Evolutionary conservation across 2,888 invertebrate species (phyloP), one percentile per base, ranked within the genome.

Genomic region (Eurytoma californica): DNA sequence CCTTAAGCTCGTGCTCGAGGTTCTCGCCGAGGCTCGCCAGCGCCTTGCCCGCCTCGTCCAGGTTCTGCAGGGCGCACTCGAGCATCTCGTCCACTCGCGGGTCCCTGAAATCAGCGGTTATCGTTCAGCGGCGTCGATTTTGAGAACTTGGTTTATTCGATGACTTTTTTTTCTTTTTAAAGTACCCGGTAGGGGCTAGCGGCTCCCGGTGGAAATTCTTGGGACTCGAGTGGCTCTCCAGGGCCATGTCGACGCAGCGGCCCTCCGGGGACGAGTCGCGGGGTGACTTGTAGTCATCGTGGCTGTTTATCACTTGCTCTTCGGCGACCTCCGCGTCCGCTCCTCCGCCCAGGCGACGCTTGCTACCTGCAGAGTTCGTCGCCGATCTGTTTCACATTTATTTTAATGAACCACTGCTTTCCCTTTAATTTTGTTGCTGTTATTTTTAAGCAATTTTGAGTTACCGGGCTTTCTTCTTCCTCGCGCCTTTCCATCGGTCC

Each of bases 1-100:
- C 88, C 87, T 89, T 89, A 84, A 87, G 84, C 81, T 89, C 88
- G 70, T 88, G 87, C 79, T 89, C 89, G 83, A 87, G 86, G 81
- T 88, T 88, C 68, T 87, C 87, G 65, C 86, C 83, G 74, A 89
- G 84, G 70, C 82, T 84, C 47, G 84, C 84, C 82, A 89, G 82
- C 28, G 85, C 85, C 82, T 86, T 87, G 66, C 85, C 84, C n/a
- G 88, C 88, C 78, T 89, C 89, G 68, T 84, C 84, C 3, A 89
- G 83, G 83, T 89, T 89, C 79, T 85, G 81, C 39, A 87, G 85
- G 2, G 86, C 86, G 70, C 86, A 85, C n/a, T 88, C 86, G 68
- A 89, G 84, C 81, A 88, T 85, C 79, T 88, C 87, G 69, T 89
- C 87, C 68, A 88, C 86, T 63, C 86, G 85, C 79, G 85, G 84